Evolutionary conservation across 1,140 invertebrate species (phyloP).

Genomic region (Macrostomum lignano): DNA sequence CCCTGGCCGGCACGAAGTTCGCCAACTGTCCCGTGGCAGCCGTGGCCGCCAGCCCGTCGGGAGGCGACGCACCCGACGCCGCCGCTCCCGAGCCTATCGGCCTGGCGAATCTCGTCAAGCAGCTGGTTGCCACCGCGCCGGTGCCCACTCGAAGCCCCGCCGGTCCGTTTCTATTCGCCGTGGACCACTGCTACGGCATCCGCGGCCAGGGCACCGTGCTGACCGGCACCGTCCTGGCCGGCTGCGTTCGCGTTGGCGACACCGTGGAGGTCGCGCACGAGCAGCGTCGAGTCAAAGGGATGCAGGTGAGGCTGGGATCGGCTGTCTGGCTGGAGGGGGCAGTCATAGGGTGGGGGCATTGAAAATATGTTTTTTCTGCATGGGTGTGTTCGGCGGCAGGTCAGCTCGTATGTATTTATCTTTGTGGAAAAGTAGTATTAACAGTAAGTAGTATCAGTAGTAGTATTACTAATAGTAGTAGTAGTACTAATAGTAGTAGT

Average conservation of each 20-base stretch:
- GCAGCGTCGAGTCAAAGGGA: not conserved
- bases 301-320: not conserved
- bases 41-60: slow-evolving; percentile 25
- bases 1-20: slow-evolving; percentile 37
- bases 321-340: too few species aligned
- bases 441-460: too few species aligned
- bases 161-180: slow-evolving; percentile 37
- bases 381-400: too few species aligned
- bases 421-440: too few species aligned
- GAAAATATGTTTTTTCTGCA: too few species aligned
- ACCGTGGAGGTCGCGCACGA: not conserved
- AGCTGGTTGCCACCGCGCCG: slow-evolving; percentile 28
- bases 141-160: slow-evolving; percentile 29
- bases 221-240: slow-evolving; percentile 32
- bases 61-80: not conserved
- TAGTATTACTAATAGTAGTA: too few species aligned
- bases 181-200: slow-evolving; percentile 50
- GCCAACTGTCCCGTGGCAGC: slow-evolving; percentile 31
- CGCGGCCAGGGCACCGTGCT: slow-evolving; percentile 43
- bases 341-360: too few species aligned
- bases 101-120: slow-evolving; percentile 31
- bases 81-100: slow-evolving; percentile 17
- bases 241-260: slow-evolving; percentile 33
- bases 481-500: too few species aligned
- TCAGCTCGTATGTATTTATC: not conserved